Evolutionary conservation across 1,140 invertebrate genomes (phyloP), one percentile per base, ranked within the genome.

Genomic region (Calephelis virginiensis): DNA sequence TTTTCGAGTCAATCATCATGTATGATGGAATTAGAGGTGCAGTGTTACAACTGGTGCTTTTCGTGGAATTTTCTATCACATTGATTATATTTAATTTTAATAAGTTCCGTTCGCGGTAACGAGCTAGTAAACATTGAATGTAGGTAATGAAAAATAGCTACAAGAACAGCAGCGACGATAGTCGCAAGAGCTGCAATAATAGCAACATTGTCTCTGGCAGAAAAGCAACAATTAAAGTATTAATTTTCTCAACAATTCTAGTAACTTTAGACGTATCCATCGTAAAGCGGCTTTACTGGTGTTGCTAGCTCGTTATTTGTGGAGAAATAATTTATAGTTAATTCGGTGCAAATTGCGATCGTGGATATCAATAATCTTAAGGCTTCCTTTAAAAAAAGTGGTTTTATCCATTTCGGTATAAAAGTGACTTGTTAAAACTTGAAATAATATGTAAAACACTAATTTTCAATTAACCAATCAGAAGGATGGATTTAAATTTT

Each of bases 331-430:
- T 40, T 6, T 28, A 28, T 28, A 61, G 43, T 43, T 38, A 8
- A n/a, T 43, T 43, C 8, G 40, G 40, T 53, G 37, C 40, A n/a
- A 61, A 70, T 46, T n/a, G n/a, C 48, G 28, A 37, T 8, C 48
- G n/a, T 50, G 13, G 49, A 43, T 61, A 61, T 50, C 28, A 8
- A 50, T 49, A 63, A 43, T 64, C 37, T 65, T 76, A 82, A 78
- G 77, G 76, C 77, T 81, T 79, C 75, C 74, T 72, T 80, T 81
- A 82, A 73, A 75, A 72, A 76, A 71, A 75, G 67, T 77, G 75
- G 72, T 75, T 65, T 70, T 46, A n/a, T 45, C 66, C 66, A 50
- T 50, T 50, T 50, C 48, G 49, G 13, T 50, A 50, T 14, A 50
- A 28, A 50, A 50, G 14, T 17, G 8, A 43, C 40, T 43, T 43